Conservation (phyloP, 1,140 invertebrate genomes). For the Meloidogyne hapla region DNA sequence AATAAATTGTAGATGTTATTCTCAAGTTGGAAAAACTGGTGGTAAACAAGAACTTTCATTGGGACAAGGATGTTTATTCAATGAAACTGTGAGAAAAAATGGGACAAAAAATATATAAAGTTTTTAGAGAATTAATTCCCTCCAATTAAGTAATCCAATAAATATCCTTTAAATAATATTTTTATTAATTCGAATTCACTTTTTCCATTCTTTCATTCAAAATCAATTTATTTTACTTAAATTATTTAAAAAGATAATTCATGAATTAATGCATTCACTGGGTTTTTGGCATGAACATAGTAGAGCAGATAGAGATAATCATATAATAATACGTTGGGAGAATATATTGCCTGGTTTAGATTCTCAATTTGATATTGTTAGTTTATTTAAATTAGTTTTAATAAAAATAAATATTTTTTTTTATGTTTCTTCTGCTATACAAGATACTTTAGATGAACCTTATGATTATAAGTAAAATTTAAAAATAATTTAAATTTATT, state of each 20-base stretch:
- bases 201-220: no score
- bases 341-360: constrained; percentile 64
- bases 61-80: constrained; percentile 62
- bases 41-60: constrained; percentile 63
- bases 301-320: constrained; percentile 58
- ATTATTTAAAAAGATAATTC: constrained; percentile 12
- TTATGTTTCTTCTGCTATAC: constrained; percentile 51
- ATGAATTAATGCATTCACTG: constrained; percentile 43
- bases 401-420: background rate
- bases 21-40: constrained; percentile 62
- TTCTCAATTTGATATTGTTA: constrained; percentile 62
- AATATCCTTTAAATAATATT: no score
- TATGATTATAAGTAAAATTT: constrained; percentile 52
- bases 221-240: background rate
- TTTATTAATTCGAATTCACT: no score
- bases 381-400: background rate
- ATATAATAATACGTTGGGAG: constrained; percentile 63
- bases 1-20: constrained; percentile 51
- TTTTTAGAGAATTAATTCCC: no score
- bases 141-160: no score
- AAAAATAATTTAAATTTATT: background rate
- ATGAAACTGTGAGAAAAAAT: constrained; percentile 63
- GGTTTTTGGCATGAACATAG: constrained; percentile 63
- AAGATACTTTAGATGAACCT: constrained; percentile 60
- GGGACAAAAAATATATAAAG: constrained; percentile 53